Evolutionary conservation across 2,797 vertebrate genomes (phyloP).

Genomic region (Sitta carolinensis): DNA sequence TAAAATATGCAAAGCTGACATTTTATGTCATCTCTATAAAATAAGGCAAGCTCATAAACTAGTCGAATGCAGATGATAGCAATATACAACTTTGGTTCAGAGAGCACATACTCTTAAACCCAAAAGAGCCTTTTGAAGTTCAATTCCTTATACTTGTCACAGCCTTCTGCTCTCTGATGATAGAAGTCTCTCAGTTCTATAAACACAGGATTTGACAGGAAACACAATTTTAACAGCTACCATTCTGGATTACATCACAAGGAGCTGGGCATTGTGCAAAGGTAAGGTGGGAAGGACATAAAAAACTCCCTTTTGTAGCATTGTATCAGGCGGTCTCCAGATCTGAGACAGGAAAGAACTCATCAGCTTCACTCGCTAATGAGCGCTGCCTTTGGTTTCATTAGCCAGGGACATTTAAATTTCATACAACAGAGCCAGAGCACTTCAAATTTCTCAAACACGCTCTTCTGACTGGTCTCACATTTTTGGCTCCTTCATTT

Average conservation of each 20-base stretch:
- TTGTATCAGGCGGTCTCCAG: not conserved
- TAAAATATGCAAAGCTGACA: conserved; percentile 50
- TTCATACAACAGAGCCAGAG: not conserved
- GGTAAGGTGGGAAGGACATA: not conserved
- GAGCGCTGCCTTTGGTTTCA: not conserved
- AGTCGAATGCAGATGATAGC: not conserved
- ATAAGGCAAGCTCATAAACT: conserved; percentile 6
- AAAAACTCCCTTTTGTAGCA: not conserved
- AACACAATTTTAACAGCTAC: not conserved
- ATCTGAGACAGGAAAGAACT: not conserved
- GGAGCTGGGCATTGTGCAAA: not conserved
- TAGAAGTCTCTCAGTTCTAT: not conserved
- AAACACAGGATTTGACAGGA: not conserved
- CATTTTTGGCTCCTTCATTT: not conserved
- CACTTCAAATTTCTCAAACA: not conserved
- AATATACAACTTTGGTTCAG: not conserved
- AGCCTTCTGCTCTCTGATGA: not conserved
- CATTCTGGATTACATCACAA: not conserved
- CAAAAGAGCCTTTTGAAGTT: conserved; percentile 7
- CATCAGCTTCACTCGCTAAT: not conserved
- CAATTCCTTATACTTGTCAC: not conserved
- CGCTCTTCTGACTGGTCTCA: not conserved
- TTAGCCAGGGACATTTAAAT: not conserved
- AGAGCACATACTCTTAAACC: not conserved
- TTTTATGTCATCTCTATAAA: conserved; percentile 18